Base-by-base conservation (phyloP, 2,888 invertebrate genomes). In the Ptycholaimellus sp. region DNA sequence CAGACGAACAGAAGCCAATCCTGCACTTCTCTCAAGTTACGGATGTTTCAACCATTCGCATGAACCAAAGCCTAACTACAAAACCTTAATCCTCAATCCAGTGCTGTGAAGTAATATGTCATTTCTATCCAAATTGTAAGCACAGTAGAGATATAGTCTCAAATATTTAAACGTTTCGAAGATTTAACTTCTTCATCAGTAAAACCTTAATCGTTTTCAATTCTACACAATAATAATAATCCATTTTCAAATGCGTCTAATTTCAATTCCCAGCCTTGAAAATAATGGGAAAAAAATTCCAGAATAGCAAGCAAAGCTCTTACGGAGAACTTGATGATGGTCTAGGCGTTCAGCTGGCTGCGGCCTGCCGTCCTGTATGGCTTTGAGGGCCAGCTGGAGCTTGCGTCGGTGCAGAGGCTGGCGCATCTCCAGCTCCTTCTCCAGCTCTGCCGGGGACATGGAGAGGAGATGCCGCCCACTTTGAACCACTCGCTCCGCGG, bases 381-480 rank as follows among this genome's bases (percentile, higher is more conserved):
- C 59, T 41, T 64, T 59, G 33, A 70, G 46, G 9, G 69, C 66
- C 40, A 87, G 62, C 33, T 76, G 68, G 23, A 96, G 70, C 61
- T 93, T 90, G 66, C 93, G 93, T 44, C 77, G 71, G 55, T 93
- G 90, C 49, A 93, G 64, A 1, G 73, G 68, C 55, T 81, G 63
- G 40, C 60, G 56, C 31, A 66, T 60, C 21, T 58, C 57, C 30
- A 66, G 45, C 40, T 64, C 62, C 60, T 82, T 83, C 59, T 96
- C 93, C 28, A 90, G 70, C 48, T 82, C 76, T 46, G 70, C 66
- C 5, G 72, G 70, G 0, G 77, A 71, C 5, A 79, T 74, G 46
- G 74, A 71, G 33, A 66, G 70, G 27, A 96, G 62, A 44, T 80
- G 76, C 1, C 74, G 68, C 6, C 81, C 74, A 25, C 70, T 71